Base-by-base conservation (phyloP, 2,113 vertebrate genomes). In the Aythya baeri region DNA sequence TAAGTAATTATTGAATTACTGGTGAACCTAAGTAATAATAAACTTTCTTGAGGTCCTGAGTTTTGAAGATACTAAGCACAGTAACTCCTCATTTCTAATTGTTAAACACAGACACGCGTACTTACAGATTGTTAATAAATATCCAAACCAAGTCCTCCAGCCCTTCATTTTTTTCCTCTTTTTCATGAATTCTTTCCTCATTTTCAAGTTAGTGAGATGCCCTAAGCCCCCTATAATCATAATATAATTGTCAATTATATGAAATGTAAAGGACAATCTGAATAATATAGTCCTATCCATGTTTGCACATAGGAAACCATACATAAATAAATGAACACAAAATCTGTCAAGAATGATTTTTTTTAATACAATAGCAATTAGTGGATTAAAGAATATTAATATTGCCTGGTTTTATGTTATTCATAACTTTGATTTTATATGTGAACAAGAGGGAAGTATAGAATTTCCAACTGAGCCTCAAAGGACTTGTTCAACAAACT, bases 331-430 rank as follows among this genome's bases (percentile, higher is more conserved):
- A 82, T 32, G 0, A 75, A 59, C 61, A 26, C 7, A 70, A 84
- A 87, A 49, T 36, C 0, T 81, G 74, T 32, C 1, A 6, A 15
- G 2, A 77, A 2, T 13, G 38, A 1, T 27, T 32, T 63, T 38
- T 91, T 81, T 36, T 5, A 41, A 11, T 63, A 36, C 10, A n/a
- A 8, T 34, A 78, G 13, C 32, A 63, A 43, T 77, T 26, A 52
- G 50, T 52, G 50, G 13, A 52, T 52, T 52, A 52, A 52, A 52
- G 23, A 52, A 52, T 52, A 52, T 52, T 25, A 52, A 52, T 52
- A 52, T 52, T 52, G 23, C 50, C 50, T 14, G 23, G 23, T 52
- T 52, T 52, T 52, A 52, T 1, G 0, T 74, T 52, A n/a, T 13
- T 76, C 46, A 13, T 18, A 58, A 54, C 50, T 21, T 34, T 23